Percentiles rank a stretch among this genome's conserved stretches.
Evolutionary conservation across 2,888 invertebrate genomes (phyloP).

Genomic region (Latheticus oryzae): DNA sequence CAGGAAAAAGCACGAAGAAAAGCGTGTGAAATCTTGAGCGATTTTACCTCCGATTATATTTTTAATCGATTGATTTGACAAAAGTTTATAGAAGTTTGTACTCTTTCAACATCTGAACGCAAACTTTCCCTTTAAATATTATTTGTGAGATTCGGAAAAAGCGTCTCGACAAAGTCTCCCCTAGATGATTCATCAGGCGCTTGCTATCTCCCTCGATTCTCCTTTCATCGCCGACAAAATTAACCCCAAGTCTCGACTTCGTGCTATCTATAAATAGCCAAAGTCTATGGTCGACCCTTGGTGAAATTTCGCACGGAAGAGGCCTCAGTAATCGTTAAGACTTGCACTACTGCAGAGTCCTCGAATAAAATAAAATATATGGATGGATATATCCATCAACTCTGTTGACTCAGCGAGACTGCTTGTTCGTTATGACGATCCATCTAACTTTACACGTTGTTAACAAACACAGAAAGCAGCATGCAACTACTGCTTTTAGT

Average conservation of each 20-base stretch:
- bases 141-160: slow-evolving; percentile 30
- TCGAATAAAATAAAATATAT: slow-evolving; percentile 26
- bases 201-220: slow-evolving; percentile 31
- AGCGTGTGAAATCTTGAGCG: too few species aligned
- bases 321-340: too few species aligned
- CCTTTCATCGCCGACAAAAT: slow-evolving; percentile 29
- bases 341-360: too few species aligned
- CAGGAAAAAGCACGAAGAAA: too few species aligned
- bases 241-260: slow-evolving; percentile 24
- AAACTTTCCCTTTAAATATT: slow-evolving; percentile 33
- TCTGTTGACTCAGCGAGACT: slow-evolving; percentile 16
- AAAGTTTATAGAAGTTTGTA: too few species aligned
- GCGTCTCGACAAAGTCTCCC: slow-evolving; percentile 46
- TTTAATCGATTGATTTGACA: too few species aligned
- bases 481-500: slow-evolving; percentile 1
- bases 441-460: slow-evolving; percentile 12
- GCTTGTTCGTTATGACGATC: slow-evolving; percentile 26
- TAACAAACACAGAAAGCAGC: slow-evolving; percentile 22
- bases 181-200: slow-evolving; percentile 50
- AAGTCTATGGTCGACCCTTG: slow-evolving; percentile 22
- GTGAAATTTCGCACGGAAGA: slow-evolving; percentile 33
- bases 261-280: slow-evolving; percentile 33
- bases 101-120: slow-evolving; percentile 27
- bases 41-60: too few species aligned
- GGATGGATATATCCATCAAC: slow-evolving; percentile 27